Evolutionary conservation across 2,888 invertebrate genomes (phyloP).

Genomic region (Watsonalla binaria): DNA sequence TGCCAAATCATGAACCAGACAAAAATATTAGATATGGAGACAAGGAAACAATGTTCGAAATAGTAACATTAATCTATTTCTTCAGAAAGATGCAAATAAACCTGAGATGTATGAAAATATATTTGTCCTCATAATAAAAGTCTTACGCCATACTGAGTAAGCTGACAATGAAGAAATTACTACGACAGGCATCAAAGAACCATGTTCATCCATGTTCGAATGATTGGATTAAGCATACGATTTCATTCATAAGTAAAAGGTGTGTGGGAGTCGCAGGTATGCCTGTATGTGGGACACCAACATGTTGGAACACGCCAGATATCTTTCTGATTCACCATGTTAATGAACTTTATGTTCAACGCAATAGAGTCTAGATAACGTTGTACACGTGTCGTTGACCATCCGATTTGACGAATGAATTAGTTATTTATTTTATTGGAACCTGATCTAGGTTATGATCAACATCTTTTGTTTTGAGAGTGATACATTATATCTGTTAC

Average conservation of each 20-base stretch:
- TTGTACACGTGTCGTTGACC: conserved; percentile 14
- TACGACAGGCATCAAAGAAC: neutral
- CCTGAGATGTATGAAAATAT: no score
- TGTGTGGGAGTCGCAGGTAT: conserved; percentile 17
- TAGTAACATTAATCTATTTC: no score
- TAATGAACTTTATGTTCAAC: conserved; percentile 24
- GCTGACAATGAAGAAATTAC: no score
- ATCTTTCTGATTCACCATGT: conserved; percentile 18
- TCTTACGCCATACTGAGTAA: no score
- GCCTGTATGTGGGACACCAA: conserved; percentile 21
- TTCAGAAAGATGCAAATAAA: no score
- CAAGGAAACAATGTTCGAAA: no score
- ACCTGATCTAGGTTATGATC: neutral
- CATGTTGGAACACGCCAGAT: conserved; percentile 18
- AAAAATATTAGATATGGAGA: no score
- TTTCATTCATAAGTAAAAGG: conserved; percentile 8
- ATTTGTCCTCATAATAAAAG: no score
- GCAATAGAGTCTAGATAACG: conserved; percentile 23
- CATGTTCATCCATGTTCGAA: neutral
- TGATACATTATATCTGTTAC: neutral
- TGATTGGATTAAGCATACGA: neutral
- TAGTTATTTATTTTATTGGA: conserved; percentile 6
- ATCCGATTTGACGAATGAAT: conserved; percentile 9
- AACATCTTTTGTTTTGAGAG: neutral
- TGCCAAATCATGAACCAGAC: no score